Evolutionary conservation across 2,113 vertebrate species (phyloP).

Genomic region (Taxidea taxus): DNA sequence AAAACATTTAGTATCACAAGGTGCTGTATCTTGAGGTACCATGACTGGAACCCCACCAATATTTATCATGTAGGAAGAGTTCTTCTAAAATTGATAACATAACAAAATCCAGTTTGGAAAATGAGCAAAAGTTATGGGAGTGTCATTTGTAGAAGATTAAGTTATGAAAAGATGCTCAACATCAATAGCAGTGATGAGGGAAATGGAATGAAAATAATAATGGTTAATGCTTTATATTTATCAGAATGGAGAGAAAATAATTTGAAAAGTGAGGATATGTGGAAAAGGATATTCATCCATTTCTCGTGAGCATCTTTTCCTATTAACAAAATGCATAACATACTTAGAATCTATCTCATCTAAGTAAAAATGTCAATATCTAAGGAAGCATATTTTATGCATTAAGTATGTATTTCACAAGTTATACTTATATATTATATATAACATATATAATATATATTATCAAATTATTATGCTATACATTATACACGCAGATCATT

Average conservation of each 20-base stretch:
- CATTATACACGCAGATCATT: not conserved
- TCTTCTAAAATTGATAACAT: not conserved
- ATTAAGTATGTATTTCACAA: not conserved
- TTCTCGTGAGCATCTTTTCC: not conserved
- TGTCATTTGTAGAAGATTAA: not conserved
- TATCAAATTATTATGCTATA: not conserved
- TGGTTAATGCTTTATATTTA: not conserved
- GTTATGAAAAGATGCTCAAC: not conserved
- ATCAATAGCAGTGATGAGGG: not conserved
- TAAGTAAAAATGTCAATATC: not conserved
- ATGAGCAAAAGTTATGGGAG: not conserved
- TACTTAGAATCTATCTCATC: not conserved
- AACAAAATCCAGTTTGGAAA: not conserved
- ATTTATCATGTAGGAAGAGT: not conserved
- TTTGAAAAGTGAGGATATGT: not conserved
- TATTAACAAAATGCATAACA: not conserved
- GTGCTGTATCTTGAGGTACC: not conserved
- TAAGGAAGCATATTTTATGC: not conserved
- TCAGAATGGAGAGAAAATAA: not conserved
- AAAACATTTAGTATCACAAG: not conserved
- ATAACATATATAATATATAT: no score
- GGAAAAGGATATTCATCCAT: not conserved
- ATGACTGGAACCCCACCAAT: not conserved
- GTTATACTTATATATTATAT: not conserved
- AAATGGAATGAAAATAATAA: not conserved